Evolutionary conservation across 2,888 invertebrate species (phyloP), one percentile per base, ranked within the genome.

Genomic region (Protophormia terraenovae): DNA sequence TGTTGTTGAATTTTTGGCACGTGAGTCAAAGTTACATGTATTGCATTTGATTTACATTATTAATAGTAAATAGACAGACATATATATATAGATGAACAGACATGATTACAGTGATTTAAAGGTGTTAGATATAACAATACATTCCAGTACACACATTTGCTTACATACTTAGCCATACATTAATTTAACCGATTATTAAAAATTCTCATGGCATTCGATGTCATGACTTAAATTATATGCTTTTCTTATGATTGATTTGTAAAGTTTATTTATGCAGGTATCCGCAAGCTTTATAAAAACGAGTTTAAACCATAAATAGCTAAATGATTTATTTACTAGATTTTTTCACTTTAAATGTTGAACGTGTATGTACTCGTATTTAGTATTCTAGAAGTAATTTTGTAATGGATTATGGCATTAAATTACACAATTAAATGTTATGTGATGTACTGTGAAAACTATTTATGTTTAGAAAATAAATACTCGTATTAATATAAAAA

Each of bases 171-270:
- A n/a, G n/a, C 14, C 2, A 6, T 53, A 53, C 27, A n/a, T 2
- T 27, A 2, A 3, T 19, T 12, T 12, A 19, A 45, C 12, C n/a
- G 41, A 10, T n/a, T 22, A 41, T 53, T 71, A 22, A 14, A 58
- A 55, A 69, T 55, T 71, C 58, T 38, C 47, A 53, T 62, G 35
- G 4, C 38, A 64, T 66, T 75, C 32, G 16, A 19, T 62, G 32
- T 58, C 45, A 67, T 50, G 62, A 69, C 16, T 41, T 64, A 76
- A 75, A 81, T 69, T 38, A 60, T 24, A 53, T 53, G 35, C 45
- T 62, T 62, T 47, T 77, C 8, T 12, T 72, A 58, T 85, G 81
- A 84, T 80, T 84, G 84, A 84, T 73, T 84, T 77, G 84, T 69
- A n/a, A n/a, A 69, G 60, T 58, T 55, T 35, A 10, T 58, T 14